phyloP scores from a whole-genome alignment of 2,113 vertebrate genomes.

The Gambusia affinis region DNA sequence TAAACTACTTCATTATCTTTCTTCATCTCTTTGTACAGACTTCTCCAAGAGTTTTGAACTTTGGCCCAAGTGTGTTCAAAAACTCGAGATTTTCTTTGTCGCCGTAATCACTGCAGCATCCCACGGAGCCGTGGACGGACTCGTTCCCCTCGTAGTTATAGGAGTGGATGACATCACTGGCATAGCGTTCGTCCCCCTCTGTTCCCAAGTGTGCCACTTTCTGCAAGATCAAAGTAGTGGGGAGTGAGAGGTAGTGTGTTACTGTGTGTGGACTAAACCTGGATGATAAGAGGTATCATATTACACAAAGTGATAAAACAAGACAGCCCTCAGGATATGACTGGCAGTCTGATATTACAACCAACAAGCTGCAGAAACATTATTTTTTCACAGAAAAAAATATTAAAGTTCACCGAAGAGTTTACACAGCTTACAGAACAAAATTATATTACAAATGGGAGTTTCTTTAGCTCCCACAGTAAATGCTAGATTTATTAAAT shows the following conservation, averaged over 20 bases:
- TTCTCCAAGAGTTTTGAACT: conserved; percentile 89
- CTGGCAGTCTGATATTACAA: conserved; percentile 55
- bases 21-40: conserved; percentile 80
- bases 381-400: conserved; percentile 36
- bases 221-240: conserved; percentile 36
- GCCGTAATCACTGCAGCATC: conserved; percentile 87
- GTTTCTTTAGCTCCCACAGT: conserved; percentile 28
- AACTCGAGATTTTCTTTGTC: conserved; percentile 85
- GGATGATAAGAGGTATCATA: conserved; percentile 15
- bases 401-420: conserved; percentile 58
- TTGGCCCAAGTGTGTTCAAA: conserved; percentile 89
- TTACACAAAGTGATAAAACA: conserved; percentile 14
- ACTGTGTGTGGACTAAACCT: not conserved
- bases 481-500: conserved; percentile 55
- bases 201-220: conserved; percentile 52
- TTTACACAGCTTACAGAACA: conserved; percentile 21
- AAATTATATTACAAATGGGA: conserved; percentile 45
- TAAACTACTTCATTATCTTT: not conserved
- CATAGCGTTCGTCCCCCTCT: conserved; percentile 64
- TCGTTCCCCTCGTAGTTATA: conserved; percentile 90
- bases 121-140: conserved; percentile 87
- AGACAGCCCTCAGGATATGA: conserved; percentile 47
- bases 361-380: conserved; percentile 17
- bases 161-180: conserved; percentile 83
- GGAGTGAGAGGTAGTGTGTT: conserved; percentile 26